Evolutionary conservation across 1,140 invertebrate genomes (phyloP).

Genomic region (Drosophila sucinea): DNA sequence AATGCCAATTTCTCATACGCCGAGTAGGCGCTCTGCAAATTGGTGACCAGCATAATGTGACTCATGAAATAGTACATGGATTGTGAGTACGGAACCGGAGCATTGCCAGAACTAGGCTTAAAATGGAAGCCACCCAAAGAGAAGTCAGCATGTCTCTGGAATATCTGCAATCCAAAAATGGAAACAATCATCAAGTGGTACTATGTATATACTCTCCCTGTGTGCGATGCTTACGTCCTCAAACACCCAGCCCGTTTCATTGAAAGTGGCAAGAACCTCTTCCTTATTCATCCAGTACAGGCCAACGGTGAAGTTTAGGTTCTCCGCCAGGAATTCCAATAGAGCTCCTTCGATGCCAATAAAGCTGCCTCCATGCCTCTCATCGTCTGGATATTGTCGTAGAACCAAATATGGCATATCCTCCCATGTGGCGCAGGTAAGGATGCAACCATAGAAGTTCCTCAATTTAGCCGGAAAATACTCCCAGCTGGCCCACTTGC

Average conservation of each 20-base stretch:
- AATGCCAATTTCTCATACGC: conserved; percentile 71
- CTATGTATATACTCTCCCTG: background rate
- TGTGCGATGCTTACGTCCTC: conserved; percentile 43
- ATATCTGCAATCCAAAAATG: conserved; percentile 45
- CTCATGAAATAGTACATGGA: conserved; percentile 75
- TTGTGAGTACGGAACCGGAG: conserved; percentile 55
- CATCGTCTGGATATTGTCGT: background rate
- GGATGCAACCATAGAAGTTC: conserved; percentile 64
- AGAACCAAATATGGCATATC: conserved; percentile 72
- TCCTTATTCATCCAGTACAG: conserved; percentile 62
- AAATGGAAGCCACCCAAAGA: conserved; percentile 72
- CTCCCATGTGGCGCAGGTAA: conserved; percentile 76
- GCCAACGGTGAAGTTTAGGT: conserved; percentile 65
- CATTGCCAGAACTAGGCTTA: conserved; percentile 47
- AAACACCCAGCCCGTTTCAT: conserved; percentile 62
- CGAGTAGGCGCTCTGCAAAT: conserved; percentile 65
- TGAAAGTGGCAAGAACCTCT: conserved; percentile 63
- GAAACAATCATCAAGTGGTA: background rate
- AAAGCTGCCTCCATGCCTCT: conserved; percentile 28
- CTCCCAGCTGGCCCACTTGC: conserved; percentile 12
- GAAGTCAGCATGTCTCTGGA: conserved; percentile 54
- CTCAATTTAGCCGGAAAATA: conserved; percentile 60
- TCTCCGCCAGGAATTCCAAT: conserved; percentile 65
- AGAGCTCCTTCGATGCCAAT: conserved; percentile 68
- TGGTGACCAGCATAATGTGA: conserved; percentile 71